Conservation (phyloP, 2,113 vertebrate species). For the Siphamia tubifer region DNA sequence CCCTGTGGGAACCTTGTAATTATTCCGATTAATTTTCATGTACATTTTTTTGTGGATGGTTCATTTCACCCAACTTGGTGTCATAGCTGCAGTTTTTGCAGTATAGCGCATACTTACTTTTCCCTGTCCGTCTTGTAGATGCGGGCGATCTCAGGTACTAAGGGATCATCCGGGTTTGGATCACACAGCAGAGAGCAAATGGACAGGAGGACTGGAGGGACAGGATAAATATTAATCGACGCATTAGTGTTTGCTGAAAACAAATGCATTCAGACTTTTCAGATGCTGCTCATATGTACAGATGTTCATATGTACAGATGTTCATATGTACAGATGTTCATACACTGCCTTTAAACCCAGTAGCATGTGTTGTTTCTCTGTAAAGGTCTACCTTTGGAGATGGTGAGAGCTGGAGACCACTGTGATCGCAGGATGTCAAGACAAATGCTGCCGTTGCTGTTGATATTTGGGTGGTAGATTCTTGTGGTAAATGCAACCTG, state of each 20-base stretch:
- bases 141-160: conserved; percentile 99
- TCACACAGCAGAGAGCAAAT: conserved; percentile 99
- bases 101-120: conserved; percentile 85
- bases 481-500: conserved; percentile 94
- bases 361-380: background rate
- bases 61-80: too few relatives aligned
- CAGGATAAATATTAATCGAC: background rate
- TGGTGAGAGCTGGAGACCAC: conserved; percentile 95
- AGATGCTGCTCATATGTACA: background rate
- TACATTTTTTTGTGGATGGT: too few relatives aligned
- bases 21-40: too few relatives aligned
- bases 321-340: background rate
- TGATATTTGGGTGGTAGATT: conserved; percentile 89
- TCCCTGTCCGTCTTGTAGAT: conserved; percentile 99
- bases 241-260: background rate
- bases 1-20: too few relatives aligned
- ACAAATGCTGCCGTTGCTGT: conserved; percentile 89
- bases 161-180: conserved; percentile 99
- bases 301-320: background rate
- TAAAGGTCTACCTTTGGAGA: conserved; percentile 93
- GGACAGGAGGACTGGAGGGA: conserved; percentile 93
- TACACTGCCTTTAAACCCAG: background rate
- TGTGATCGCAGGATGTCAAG: conserved; percentile 86
- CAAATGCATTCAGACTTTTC: background rate
- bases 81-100: too few relatives aligned